These are phyloP conservation scores for Ariopsis seemanni DNA, from an alignment of 2,113 vertebrate species.

Conservation along the genomic window DNA sequence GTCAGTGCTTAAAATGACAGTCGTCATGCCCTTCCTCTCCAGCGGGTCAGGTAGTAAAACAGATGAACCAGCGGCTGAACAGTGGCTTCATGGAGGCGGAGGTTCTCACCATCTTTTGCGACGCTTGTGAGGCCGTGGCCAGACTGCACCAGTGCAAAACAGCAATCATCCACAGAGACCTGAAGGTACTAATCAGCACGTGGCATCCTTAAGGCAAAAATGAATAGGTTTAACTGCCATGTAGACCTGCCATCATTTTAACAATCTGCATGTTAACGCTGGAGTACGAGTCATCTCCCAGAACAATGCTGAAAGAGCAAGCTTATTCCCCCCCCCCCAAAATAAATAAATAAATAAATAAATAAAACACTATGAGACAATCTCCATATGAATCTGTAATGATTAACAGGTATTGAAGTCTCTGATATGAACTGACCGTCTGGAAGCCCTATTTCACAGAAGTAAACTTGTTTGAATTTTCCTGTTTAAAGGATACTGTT, in stretches of 20 bases:
- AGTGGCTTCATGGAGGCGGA: constrained; percentile 89
- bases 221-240: neutral
- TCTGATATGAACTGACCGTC: neutral
- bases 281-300: neutral
- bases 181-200: constrained; percentile 79
- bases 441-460: neutral
- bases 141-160: constrained; percentile 96
- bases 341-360: too few relatives aligned
- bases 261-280: neutral
- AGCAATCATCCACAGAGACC: constrained; percentile 90
- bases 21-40: neutral
- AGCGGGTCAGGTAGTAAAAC: constrained; percentile 96
- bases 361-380: neutral
- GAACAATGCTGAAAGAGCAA: neutral
- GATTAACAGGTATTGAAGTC: neutral
- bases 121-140: constrained; percentile 93
- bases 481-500: neutral
- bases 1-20: neutral
- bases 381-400: neutral
- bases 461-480: neutral
- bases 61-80: constrained; percentile 94
- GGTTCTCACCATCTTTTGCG: constrained; percentile 90
- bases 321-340: neutral
- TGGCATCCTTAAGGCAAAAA: neutral
- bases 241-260: neutral